A percentile compares a stretch with the other conserved stretches of the same genome.
phyloP scores from a whole-genome alignment of 2,113 vertebrate genomes.

The Herpailurus yagouaroundi region DNA sequence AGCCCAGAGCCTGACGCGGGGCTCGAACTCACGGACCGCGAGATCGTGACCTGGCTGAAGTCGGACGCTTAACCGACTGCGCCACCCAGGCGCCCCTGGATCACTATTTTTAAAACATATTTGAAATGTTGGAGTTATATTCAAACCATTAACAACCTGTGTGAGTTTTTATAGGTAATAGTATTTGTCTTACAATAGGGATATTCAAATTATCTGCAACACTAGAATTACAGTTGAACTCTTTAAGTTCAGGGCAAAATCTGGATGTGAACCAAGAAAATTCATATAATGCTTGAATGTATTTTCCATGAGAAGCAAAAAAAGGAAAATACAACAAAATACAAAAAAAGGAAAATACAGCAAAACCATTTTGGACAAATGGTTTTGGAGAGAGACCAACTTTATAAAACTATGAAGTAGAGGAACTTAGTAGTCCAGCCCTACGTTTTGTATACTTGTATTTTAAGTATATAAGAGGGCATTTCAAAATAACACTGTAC shows the following conservation, averaged over 20 bases:
- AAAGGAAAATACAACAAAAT: not conserved
- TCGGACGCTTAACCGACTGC: too few relatives aligned
- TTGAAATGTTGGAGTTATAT: not conserved
- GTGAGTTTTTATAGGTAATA: not conserved
- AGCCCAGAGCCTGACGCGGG: too few relatives aligned
- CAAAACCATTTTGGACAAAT: too few relatives aligned
- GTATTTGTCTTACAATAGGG: not conserved
- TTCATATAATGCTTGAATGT: not conserved
- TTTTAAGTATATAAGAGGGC: not conserved
- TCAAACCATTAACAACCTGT: not conserved
- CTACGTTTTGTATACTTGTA: not conserved
- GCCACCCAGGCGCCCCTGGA: too few relatives aligned
- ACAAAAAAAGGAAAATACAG: not conserved
- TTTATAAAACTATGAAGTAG: not conserved
- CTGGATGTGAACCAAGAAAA: not conserved
- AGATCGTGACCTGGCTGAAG: too few relatives aligned
- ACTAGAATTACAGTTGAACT: not conserved
- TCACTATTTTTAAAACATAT: not conserved
- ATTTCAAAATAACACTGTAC: not conserved
- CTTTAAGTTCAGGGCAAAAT: not conserved
- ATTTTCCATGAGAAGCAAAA: not conserved
- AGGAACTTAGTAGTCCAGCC: not conserved
- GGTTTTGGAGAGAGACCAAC: too few relatives aligned
- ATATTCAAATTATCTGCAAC: not conserved
- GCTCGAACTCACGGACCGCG: too few relatives aligned